Percentiles rank a stretch among this genome's conserved stretches.
Evolutionary conservation across 35 echinoderm and acorn worm species (phyloP).

Genomic region (Apostichopus parvimensis): DNA sequence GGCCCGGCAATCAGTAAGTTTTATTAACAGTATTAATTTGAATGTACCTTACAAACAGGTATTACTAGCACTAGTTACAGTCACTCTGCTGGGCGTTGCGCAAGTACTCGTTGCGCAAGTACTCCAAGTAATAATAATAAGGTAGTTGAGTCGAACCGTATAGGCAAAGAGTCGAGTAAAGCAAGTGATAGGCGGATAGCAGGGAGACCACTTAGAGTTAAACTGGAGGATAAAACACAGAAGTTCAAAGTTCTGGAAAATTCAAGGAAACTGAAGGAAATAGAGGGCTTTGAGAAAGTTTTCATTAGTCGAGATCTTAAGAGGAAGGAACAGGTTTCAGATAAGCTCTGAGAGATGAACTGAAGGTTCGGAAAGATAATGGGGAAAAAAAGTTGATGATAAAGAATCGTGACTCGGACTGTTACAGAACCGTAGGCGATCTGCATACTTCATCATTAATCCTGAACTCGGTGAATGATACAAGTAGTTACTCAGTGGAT

Average conservation of each 20-base stretch:
- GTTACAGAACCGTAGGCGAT: neutral
- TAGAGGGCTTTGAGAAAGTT: slow-evolving; percentile 7
- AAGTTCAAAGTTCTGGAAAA: slow-evolving; percentile 28
- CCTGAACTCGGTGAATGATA: neutral
- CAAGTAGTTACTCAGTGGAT: neutral
- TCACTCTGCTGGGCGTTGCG: no score
- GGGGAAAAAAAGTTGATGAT: slow-evolving; percentile 37
- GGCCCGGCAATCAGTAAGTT: no score
- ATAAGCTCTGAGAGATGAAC: slow-evolving; percentile 16
- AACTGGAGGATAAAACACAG: neutral
- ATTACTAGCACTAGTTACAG: no score
- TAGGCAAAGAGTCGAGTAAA: neutral
- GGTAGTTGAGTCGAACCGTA: neutral
- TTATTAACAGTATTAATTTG: no score
- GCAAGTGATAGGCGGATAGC: no score
- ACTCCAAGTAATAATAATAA: neutral
- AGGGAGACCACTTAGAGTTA: neutral
- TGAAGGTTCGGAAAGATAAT: neutral
- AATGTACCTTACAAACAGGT: no score
- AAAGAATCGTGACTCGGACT: slow-evolving; percentile 29
- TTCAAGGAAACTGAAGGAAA: neutral
- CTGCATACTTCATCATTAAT: neutral
- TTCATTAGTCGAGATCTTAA: slow-evolving; percentile 21
- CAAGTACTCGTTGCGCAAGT: no score
- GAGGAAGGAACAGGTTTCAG: neutral